Base-by-base conservation (phyloP, 2,113 vertebrate genomes). In the Spizaetus ornatus region DNA sequence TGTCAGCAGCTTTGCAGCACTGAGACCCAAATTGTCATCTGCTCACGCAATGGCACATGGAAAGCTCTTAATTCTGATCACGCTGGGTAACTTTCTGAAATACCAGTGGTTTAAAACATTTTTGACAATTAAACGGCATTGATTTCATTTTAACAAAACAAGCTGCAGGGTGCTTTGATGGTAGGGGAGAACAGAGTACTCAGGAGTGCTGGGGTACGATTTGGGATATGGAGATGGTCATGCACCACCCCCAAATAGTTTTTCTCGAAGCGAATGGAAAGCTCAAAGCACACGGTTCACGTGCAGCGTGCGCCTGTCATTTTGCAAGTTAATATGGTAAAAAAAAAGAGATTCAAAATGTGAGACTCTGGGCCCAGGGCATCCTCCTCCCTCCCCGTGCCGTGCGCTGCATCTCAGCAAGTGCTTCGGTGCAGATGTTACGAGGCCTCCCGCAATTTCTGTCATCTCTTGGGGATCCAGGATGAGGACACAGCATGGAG, bases 321-420 rank as follows among this genome's bases (percentile, higher is more conserved):
- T 43, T 53, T 74, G 63, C 56, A 67, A 72, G 34, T 67, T 42
- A 59, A 66, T 47, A 36, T 9, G 62, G n/a, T 72, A 83, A 87
- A 62, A 80, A 65, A 65, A 74, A 69, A 78, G 22, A 50, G 65
- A 67, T 72, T 71, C 2, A 53, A 80, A 90, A 73, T 3, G 55
- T 40, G 53, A 40, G 50, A 10, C 11, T 15, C 43, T 26, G 79
- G 53, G 65, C 63, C 58, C 18, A 15, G 50, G 53, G 73, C 63
- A 59, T 45, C 86, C 50, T 29, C n/a, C 50, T 48, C 38, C 25
- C 20, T 52, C 36, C 66, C 52, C 2, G 3, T 2, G 18, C 34
- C 2, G 0, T 4, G 42, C 55, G 4, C 2, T 0, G 42, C 7
- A 1, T 6, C 29, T 16, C 52, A 31, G 29, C 53, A 34, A 42